Evolutionary conservation across 2,797 vertebrate species (phyloP), one percentile per base, ranked within the genome.

Genomic region (Pseudomugil tenellus): DNA sequence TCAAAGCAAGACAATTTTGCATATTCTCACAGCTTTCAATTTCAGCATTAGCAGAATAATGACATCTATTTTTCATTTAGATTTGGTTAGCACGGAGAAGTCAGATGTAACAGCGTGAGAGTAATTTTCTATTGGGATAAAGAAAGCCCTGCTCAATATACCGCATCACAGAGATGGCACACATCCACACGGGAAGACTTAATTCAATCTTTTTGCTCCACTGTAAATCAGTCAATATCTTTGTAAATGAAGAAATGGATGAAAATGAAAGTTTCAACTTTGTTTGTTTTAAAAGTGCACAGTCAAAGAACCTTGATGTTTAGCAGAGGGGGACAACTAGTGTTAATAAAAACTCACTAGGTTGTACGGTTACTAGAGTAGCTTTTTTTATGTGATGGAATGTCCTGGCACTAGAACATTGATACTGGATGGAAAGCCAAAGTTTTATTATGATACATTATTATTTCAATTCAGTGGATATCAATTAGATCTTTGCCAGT

Each of bases 61-160:
- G 71, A 77, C 63, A 46, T 70, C 60, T 77, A 79, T 86, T 84
- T 87, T 78, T 86, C 69, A 85, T 86, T 89, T 81, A 51, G 72
- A 84, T 71, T 43, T 67, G 53, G 49, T 1, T 63, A 70, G 75
- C 56, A 67, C 63, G 29, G 54, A 66, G 16, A 59, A 58, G 49
- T 72, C 60, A 59, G 62, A 78, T 70, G 64, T 69, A 65, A 34
- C 13, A 55, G 62, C 2, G 69, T 0, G 48, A 37, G 55, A 61
- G 71, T 71, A 74, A 84, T 84, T 58, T 79, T 64, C 17, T 59
- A 5, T 79, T 67, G 66, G 61, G 62, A 86, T 75, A 63, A 83
- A 66, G 26, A 43, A 70, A 55, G 43, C 41, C 0, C 34, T 12
- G 54, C 64, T 62, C 43, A 13, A 66, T 37, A 49, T 8, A 53